Evolutionary conservation across 2,888 invertebrate genomes (phyloP).

Genomic region (Orthonychiurus folsomi): DNA sequence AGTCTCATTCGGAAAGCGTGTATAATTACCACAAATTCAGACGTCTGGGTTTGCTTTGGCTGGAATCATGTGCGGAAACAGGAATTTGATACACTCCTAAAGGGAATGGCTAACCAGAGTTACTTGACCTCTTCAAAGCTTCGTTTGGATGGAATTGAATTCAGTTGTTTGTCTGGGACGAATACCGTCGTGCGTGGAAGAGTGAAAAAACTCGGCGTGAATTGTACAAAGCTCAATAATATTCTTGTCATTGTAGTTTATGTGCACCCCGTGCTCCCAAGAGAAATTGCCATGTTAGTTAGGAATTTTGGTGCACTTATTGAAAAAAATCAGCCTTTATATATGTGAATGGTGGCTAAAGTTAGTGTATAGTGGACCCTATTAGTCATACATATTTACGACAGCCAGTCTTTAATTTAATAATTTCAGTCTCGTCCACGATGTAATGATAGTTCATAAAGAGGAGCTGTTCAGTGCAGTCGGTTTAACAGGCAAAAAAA

Average conservation of each 20-base stretch:
- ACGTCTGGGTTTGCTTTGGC: background rate
- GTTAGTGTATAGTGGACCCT: too few species aligned
- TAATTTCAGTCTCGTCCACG: too few species aligned
- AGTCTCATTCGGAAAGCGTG: constrained; percentile 1
- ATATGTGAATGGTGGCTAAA: too few species aligned
- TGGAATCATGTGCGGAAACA: background rate
- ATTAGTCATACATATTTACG: too few species aligned
- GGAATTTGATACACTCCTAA: background rate
- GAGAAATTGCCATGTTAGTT: constrained; percentile 5
- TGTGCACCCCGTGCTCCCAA: constrained; percentile 8
- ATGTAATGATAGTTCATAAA: too few species aligned
- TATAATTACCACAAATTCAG: background rate
- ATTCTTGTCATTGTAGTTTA: constrained; percentile 8
- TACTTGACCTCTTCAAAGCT: constrained; percentile 9
- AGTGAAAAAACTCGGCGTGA: background rate
- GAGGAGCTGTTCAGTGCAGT: too few species aligned
- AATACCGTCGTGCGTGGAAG: constrained; percentile 7
- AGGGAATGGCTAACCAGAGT: constrained; percentile 1
- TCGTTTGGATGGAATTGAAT: background rate
- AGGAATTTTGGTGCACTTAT: constrained; percentile 3
- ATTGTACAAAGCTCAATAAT: constrained; percentile 10
- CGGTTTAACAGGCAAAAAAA: too few species aligned
- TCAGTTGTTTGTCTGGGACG: constrained; percentile 12
- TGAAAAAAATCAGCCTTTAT: too few species aligned
- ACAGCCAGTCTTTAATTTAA: too few species aligned